These are phyloP conservation scores for Semicossyphus pulcher DNA, from an alignment of 2,113 vertebrate species.

Conservation along the genomic window DNA sequence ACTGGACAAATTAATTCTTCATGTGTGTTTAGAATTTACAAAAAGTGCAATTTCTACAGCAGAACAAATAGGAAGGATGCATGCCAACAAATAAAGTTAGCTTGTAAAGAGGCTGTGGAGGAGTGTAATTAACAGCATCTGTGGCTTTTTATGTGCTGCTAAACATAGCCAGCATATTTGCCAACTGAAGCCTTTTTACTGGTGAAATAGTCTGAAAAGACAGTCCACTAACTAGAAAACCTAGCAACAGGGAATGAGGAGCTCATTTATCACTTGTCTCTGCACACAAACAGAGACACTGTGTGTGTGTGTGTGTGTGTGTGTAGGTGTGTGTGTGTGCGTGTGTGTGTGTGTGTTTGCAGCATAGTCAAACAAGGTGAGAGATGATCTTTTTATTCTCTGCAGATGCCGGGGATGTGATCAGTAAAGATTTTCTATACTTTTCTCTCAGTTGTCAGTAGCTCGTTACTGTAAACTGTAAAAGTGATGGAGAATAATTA, in stretches of 20 bases:
- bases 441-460: conserved; percentile 26
- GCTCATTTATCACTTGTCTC: conserved; percentile 34
- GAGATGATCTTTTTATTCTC: conserved; percentile 2
- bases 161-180: conserved; percentile 19
- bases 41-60: not conserved
- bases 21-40: not conserved
- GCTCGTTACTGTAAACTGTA: conserved; percentile 18
- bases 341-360: conserved; percentile 1
- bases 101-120: conserved; percentile 30
- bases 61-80: conserved; percentile 1
- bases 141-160: conserved; percentile 27
- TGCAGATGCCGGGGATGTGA: conserved; percentile 1
- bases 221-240: conserved; percentile 19
- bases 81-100: conserved; percentile 24
- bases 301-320: not conserved
- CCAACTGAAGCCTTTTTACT: conserved; percentile 13
- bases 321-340: not conserved
- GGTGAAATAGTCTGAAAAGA: not conserved
- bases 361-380: conserved; percentile 25
- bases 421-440: conserved; percentile 5
- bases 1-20: conserved; percentile 1
- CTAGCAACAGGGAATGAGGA: conserved; percentile 5
- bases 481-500: conserved; percentile 39
- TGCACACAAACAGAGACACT: not conserved
- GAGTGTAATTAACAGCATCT: conserved; percentile 38